These are phyloP conservation scores for Scatophagus argus DNA, from an alignment of 2,113 vertebrate genomes.

Conservation along the genomic window DNA sequence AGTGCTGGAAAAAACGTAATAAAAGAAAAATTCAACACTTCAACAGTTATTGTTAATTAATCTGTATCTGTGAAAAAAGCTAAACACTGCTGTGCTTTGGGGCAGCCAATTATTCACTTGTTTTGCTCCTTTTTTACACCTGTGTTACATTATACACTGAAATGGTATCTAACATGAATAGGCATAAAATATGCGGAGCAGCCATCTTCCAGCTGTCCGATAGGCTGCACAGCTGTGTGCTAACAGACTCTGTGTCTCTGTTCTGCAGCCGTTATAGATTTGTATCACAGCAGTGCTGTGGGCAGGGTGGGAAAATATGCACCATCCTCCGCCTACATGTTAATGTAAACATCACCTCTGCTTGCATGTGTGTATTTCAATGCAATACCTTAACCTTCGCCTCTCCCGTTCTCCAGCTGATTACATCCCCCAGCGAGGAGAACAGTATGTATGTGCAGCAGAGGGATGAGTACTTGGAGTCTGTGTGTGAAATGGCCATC, in stretches of 20 bases:
- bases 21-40: constrained; percentile 3
- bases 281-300: constrained; percentile 51
- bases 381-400: constrained; percentile 22
- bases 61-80: neutral
- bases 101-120: neutral
- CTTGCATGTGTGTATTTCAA: neutral
- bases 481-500: constrained; percentile 98
- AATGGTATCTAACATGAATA: neutral
- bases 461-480: constrained; percentile 95
- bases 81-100: neutral
- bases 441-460: constrained; percentile 95
- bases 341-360: constrained; percentile 61
- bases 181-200: neutral
- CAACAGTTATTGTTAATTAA: neutral
- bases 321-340: constrained; percentile 41
- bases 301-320: constrained; percentile 49
- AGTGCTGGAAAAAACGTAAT: neutral
- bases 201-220: neutral
- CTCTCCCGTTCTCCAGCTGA: constrained; percentile 84
- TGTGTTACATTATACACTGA: neutral
- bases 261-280: constrained; percentile 56
- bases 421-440: constrained; percentile 91
- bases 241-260: constrained; percentile 63
- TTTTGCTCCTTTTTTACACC: neutral
- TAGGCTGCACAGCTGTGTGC: constrained; percentile 51